phyloP scores from a whole-genome alignment of 2,113 vertebrate genomes.

The Acrocephalus kingi region DNA sequence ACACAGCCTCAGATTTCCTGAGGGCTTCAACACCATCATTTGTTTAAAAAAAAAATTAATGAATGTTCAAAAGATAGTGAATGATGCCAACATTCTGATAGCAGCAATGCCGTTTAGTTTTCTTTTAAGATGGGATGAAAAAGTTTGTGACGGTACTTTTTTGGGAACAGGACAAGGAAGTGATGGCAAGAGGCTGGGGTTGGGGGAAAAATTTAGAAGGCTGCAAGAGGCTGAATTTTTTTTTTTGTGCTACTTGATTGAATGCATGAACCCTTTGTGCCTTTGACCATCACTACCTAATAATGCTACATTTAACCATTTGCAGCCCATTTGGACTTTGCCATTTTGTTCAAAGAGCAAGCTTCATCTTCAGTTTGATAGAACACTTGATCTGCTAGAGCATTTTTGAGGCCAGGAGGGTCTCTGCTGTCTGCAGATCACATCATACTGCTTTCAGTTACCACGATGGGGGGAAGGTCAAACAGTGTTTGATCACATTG shows the following conservation, averaged over 20 bases:
- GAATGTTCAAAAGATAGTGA: slow-evolving; percentile 80
- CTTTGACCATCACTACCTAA: slow-evolving; percentile 82
- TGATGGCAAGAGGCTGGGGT: slow-evolving; percentile 80
- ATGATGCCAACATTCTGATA: slow-evolving; percentile 88
- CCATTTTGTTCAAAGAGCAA: slow-evolving; percentile 77
- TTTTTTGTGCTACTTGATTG: slow-evolving; percentile 78
- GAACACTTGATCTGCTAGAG: slow-evolving; percentile 66
- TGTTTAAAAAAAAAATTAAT: slow-evolving; percentile 82
- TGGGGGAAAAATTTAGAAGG: slow-evolving; percentile 72
- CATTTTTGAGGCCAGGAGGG: slow-evolving; percentile 10
- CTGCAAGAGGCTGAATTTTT: slow-evolving; percentile 74
- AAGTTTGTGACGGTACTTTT: slow-evolving; percentile 78
- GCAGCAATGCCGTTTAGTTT: slow-evolving; percentile 88
- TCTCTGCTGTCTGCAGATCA: slow-evolving; percentile 58
- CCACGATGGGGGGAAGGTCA: slow-evolving; percentile 78
- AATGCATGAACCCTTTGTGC: slow-evolving; percentile 82
- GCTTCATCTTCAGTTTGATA: slow-evolving; percentile 77
- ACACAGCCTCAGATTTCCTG: slow-evolving; percentile 86
- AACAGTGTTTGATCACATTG: slow-evolving; percentile 76
- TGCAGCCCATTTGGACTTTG: slow-evolving; percentile 78
- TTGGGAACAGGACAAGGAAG: slow-evolving; percentile 80
- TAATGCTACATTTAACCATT: slow-evolving; percentile 71
- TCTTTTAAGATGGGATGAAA: slow-evolving; percentile 77
- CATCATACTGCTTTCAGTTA: slow-evolving; percentile 71
- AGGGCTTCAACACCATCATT: slow-evolving; percentile 89